phyloP scores from a whole-genome alignment of 2,888 invertebrate genomes.

The Lepetodrilus schrolli region DNA sequence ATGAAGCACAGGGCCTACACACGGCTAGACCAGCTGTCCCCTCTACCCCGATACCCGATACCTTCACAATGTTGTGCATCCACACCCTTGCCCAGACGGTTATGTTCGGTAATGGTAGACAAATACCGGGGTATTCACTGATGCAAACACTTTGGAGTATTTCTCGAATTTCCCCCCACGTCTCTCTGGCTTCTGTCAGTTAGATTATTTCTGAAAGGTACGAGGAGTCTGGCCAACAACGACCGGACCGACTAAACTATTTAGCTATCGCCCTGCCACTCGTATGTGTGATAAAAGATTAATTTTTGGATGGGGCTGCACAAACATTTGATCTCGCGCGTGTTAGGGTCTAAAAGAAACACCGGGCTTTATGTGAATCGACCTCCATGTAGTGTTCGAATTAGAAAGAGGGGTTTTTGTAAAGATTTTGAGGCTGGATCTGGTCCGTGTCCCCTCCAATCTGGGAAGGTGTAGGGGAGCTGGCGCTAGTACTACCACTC shows the following conservation, averaged over 20 bases:
- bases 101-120: not conserved
- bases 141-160: conserved; percentile 1
- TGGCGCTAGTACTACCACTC: not conserved
- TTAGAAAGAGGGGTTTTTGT: not conserved
- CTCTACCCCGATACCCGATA: not conserved
- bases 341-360: not conserved
- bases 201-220: not conserved
- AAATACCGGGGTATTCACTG: not conserved
- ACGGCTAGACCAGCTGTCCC: not conserved
- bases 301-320: conserved; percentile 12
- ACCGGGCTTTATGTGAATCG: conserved; percentile 5
- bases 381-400: not conserved
- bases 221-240: not conserved
- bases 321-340: conserved; percentile 17
- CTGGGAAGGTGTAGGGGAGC: not conserved
- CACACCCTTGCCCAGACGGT: not conserved
- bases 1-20: not conserved
- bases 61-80: not conserved
- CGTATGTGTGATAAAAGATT: conserved; percentile 21
- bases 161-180: not conserved
- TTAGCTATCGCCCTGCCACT: conserved; percentile 19
- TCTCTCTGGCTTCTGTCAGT: conserved; percentile 3
- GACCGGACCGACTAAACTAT: conserved; percentile 4
- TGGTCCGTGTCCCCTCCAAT: not conserved
- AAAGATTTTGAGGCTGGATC: not conserved